Percentiles rank a stretch among this genome's conserved stretches.
These are phyloP conservation scores for Aplodontia rufa DNA, from an alignment of 2,113 vertebrate genomes.

Conservation along the genomic window DNA sequence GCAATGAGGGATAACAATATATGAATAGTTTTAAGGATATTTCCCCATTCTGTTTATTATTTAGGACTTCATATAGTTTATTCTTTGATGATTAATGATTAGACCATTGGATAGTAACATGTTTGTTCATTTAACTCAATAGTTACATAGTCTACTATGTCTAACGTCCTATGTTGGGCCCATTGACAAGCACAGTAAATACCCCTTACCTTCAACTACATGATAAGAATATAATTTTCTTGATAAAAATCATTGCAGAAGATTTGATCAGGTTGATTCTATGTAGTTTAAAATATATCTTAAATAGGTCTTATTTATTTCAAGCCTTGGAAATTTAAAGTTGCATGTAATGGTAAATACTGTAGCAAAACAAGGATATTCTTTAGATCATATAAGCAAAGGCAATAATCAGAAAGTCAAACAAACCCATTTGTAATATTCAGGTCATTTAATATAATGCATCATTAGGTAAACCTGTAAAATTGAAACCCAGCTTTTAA, in stretches of 20 bases:
- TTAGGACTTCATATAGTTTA: neutral
- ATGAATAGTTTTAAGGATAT: neutral
- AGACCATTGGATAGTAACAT: neutral
- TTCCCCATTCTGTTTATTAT: neutral
- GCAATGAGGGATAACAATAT: neutral
- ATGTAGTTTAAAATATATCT: conserved; percentile 5
- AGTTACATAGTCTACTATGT: neutral
- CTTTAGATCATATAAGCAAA: neutral
- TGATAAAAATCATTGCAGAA: conserved; percentile 1
- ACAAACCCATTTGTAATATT: neutral
- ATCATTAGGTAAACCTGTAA: neutral
- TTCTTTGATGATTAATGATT: neutral
- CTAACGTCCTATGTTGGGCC: neutral
- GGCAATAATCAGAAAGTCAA: neutral
- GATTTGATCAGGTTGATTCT: neutral
- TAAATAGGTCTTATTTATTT: neutral
- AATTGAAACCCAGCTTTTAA: conserved; percentile 20
- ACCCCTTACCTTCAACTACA: neutral
- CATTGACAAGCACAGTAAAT: neutral
- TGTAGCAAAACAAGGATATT: neutral
- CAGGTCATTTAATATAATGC: neutral
- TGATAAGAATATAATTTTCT: neutral
- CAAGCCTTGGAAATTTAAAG: neutral
- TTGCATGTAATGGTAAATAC: neutral
- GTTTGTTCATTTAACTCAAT: neutral